These are phyloP conservation scores for Scaptomyza tumidula DNA, from an alignment of 2,888 invertebrate genomes.

Conservation along the genomic window DNA sequence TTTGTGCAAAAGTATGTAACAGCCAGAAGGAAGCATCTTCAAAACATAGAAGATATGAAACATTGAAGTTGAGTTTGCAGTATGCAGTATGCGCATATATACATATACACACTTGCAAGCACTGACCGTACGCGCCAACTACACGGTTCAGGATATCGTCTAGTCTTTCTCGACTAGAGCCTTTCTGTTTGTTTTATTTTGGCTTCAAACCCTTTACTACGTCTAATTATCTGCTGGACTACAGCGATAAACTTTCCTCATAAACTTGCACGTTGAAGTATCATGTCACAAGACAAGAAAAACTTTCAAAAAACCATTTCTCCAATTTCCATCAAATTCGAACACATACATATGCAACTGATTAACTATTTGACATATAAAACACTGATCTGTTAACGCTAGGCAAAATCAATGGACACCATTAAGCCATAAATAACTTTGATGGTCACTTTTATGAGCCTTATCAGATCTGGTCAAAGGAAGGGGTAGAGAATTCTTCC, in stretches of 20 bases:
- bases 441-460: conserved; percentile 60
- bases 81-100: no score
- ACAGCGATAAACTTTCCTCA: not conserved
- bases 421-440: conserved; percentile 70
- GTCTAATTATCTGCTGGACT: not conserved
- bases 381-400: conserved; percentile 66
- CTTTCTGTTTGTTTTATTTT: no score
- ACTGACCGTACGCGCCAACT: no score
- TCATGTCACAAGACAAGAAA: conserved; percentile 8
- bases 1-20: no score
- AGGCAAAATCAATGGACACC: conserved; percentile 47
- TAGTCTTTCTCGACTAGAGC: no score
- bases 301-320: conserved; percentile 6
- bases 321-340: conserved; percentile 18
- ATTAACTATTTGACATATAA: conserved; percentile 55
- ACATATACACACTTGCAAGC: no score
- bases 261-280: not conserved
- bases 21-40: no score
- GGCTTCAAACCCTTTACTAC: not conserved
- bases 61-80: no score
- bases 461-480: conserved; percentile 58
- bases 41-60: no score
- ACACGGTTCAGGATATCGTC: no score
- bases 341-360: conserved; percentile 31
- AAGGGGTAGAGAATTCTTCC: conserved; percentile 18